Evolutionary conservation across 2,888 invertebrate genomes (phyloP).

Genomic region (Lasioglossum leucozonium): DNA sequence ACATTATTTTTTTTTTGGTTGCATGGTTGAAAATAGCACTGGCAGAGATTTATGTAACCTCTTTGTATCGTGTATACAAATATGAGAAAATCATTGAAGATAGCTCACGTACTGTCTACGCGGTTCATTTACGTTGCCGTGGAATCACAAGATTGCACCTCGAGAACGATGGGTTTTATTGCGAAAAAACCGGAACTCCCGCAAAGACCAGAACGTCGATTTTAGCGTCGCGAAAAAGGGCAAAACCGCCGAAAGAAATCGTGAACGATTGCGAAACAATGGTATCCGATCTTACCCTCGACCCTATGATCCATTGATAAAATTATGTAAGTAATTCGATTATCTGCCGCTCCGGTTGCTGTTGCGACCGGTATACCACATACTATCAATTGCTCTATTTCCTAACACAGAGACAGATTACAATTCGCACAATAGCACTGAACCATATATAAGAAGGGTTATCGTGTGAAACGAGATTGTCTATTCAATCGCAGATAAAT

Average conservation of each 20-base stretch:
- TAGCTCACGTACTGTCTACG: background rate
- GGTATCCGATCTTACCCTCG: background rate
- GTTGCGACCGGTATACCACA: conserved; percentile 7
- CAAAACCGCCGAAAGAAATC: background rate
- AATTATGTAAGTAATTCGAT: background rate
- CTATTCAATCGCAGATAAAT: conserved; percentile 31
- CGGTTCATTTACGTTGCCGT: background rate
- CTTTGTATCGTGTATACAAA: background rate
- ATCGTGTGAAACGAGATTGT: conserved; percentile 10
- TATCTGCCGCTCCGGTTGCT: background rate
- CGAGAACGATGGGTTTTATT: background rate
- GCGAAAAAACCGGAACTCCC: background rate
- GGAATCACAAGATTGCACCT: background rate
- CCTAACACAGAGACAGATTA: too few relatives aligned
- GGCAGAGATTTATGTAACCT: conserved; percentile 26
- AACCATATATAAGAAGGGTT: conserved; percentile 41
- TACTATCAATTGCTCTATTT: conserved; percentile 26
- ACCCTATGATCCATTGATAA: background rate
- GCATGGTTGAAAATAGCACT: background rate
- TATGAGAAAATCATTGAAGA: background rate
- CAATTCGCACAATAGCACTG: background rate
- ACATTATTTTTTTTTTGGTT: background rate
- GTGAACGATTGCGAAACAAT: background rate
- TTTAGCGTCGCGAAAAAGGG: background rate
- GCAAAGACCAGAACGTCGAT: background rate